phyloP scores from a whole-genome alignment of 2,888 invertebrate species.

The Tenthredo distinguenda region DNA sequence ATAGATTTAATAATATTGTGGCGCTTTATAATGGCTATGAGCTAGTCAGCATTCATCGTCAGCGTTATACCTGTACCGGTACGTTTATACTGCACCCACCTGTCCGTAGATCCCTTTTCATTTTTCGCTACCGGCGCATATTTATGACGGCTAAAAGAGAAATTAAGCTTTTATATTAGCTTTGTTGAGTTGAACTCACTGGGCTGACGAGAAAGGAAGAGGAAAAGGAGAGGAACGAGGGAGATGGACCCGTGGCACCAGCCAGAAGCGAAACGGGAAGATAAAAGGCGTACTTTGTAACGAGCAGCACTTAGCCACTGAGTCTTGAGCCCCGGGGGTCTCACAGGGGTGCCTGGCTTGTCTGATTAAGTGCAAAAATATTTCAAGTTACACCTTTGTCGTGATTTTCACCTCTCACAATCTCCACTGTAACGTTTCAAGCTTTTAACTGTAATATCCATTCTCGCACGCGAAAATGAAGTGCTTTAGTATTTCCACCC shows the following conservation, averaged over 20 bases:
- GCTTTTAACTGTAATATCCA: neutral
- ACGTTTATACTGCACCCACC: neutral
- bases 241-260: slow-evolving; percentile 35
- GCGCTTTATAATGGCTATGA: neutral
- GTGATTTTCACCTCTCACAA: slow-evolving; percentile 44
- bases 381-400: slow-evolving; percentile 54
- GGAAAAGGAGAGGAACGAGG: slow-evolving; percentile 20
- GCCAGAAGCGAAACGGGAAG: slow-evolving; percentile 55
- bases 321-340: slow-evolving; percentile 55
- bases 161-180: slow-evolving; percentile 62
- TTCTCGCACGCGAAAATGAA: neutral
- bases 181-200: slow-evolving; percentile 57
- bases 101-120: neutral
- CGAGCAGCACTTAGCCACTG: slow-evolving; percentile 63
- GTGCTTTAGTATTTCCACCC: slow-evolving; percentile 13
- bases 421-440: slow-evolving; percentile 1
- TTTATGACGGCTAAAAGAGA: slow-evolving; percentile 51
- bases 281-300: slow-evolving; percentile 65
- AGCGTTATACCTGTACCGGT: neutral
- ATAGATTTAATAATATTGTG: slow-evolving; percentile 17
- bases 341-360: slow-evolving; percentile 52
- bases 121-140: slow-evolving; percentile 33
- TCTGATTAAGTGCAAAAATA: slow-evolving; percentile 64
- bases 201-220: slow-evolving; percentile 29
- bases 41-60: slow-evolving; percentile 26